phyloP scores from a whole-genome alignment of 1,140 invertebrate genomes.

The Lepidurus apus region DNA sequence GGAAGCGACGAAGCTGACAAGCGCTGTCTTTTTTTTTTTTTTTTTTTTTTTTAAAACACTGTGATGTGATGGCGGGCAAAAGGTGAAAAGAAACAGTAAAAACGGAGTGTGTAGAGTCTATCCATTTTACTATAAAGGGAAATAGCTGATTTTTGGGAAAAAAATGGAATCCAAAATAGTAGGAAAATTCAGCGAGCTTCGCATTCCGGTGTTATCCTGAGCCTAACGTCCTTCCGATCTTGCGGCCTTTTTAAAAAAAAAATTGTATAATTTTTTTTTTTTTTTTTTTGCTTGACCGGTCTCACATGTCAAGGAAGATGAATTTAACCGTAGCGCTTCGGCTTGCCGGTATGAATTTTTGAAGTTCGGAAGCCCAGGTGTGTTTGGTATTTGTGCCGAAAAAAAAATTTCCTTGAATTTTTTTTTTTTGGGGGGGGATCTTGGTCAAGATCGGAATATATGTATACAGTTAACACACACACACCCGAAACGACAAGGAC shows the following conservation, averaged over 20 bases:
- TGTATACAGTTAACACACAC: neutral
- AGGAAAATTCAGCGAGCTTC: neutral
- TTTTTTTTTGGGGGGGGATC: neutral
- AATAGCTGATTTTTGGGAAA: neutral
- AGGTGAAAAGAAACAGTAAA: neutral
- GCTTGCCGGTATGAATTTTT: neutral
- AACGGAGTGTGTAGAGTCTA: neutral
- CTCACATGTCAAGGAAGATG: neutral
- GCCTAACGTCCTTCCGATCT: neutral
- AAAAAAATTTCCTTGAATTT: neutral
- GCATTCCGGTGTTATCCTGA: neutral
- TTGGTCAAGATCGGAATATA: neutral
- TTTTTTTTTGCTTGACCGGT: neutral
- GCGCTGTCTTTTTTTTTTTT: slow-evolving; percentile 15
- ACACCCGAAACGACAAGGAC: neutral
- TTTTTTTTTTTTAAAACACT: neutral
- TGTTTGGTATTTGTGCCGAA: neutral
- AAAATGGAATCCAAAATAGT: slow-evolving; percentile 1
- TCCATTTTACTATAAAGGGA: neutral
- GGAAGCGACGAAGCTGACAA: slow-evolving; percentile 21
- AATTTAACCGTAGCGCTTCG: neutral
- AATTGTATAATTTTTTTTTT: neutral
- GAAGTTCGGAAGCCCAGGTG: neutral
- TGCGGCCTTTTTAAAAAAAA: neutral
- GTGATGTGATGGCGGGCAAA: neutral